Percentiles rank a stretch among this genome's conserved stretches.
Conservation (phyloP, 2,888 invertebrate genomes). For the Caenorhabditis sp. region DNA sequence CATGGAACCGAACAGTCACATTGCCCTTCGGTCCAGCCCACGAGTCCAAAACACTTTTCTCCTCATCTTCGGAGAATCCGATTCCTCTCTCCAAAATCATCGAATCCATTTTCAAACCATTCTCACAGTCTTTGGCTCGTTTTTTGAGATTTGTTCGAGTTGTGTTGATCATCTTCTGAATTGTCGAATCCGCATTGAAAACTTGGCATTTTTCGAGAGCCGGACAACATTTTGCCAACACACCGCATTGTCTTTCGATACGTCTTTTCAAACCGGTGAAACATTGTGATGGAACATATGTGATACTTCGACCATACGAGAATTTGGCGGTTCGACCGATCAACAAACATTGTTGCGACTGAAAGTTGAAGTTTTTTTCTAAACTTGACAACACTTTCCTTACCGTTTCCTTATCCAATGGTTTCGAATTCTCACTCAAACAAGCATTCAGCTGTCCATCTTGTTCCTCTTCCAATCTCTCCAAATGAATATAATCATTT, state of each 20-base stretch:
- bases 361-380: conserved; percentile 5
- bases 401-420: conserved; percentile 33
- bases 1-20: conserved; percentile 42
- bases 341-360: conserved; percentile 29
- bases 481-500: conserved; percentile 56
- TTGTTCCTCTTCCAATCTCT: conserved; percentile 47
- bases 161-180: conserved; percentile 39
- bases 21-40: conserved; percentile 46
- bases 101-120: conserved; percentile 19
- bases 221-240: conserved; percentile 51
- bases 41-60: conserved; percentile 18
- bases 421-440: conserved; percentile 46
- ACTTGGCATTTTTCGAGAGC: conserved; percentile 39
- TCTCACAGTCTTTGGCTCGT: conserved; percentile 49
- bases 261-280: conserved; percentile 56
- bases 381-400: too few relatives aligned
- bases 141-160: conserved; percentile 36
- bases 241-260: conserved; percentile 52
- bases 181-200: conserved; percentile 34
- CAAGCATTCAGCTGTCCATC: conserved; percentile 48
- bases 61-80: conserved; percentile 16
- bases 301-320: conserved; percentile 47
- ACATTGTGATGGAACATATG: conserved; percentile 58
- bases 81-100: conserved; percentile 12
- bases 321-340: conserved; percentile 35